Evolutionary conservation across 2,113 vertebrate species (phyloP), one percentile per base, ranked within the genome.

Genomic region (Percopsis transmontana): DNA sequence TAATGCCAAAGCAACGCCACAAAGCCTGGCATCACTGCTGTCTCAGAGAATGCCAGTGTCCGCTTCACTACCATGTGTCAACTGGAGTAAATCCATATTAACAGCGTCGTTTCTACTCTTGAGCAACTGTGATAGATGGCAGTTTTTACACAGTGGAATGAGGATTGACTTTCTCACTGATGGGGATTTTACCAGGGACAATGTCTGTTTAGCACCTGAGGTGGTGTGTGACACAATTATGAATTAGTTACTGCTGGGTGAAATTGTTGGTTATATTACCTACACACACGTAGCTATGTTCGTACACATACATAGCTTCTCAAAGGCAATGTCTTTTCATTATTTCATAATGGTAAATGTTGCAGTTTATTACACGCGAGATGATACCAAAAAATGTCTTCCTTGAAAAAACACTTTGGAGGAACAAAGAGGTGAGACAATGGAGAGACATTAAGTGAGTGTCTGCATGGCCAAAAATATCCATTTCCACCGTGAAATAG

Each of bases 371-470:
- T 18, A n/a, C 50, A 19, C 69, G 33, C 61, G 60, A 64, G 41
- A 60, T 5, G 48, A 79, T 68, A 82, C 55, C 74, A 20, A 51
- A 67, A 78, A 69, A 78, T 66, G 81, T 87, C 87, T 88, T 91
- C 88, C 87, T 89, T 86, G 83, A 62, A 87, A 86, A 84, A 89
- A 87, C 87, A 80, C 20, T 10, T n/a, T 15, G n/a, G 40, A 38
- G 44, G 9, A 19, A 52, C 40, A 16, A 27, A 62, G 65, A 78
- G 63, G 60, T 66, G 77, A 14, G 74, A 85, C 85, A 72, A 3
- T 62, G 64, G 85, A 89, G 81, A 88, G 80, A 81, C 70, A 77
- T 66, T 33, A 53, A 77, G 39, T 16, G 51, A 48, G 81, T 66
- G 81, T 75, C 65, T 55, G 53, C 13, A 39, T 20, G 7, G 40